Evolutionary conservation across 2,797 vertebrate species (phyloP), one percentile per base, ranked within the genome.

Genomic region (Triplophysa bombifrons): DNA sequence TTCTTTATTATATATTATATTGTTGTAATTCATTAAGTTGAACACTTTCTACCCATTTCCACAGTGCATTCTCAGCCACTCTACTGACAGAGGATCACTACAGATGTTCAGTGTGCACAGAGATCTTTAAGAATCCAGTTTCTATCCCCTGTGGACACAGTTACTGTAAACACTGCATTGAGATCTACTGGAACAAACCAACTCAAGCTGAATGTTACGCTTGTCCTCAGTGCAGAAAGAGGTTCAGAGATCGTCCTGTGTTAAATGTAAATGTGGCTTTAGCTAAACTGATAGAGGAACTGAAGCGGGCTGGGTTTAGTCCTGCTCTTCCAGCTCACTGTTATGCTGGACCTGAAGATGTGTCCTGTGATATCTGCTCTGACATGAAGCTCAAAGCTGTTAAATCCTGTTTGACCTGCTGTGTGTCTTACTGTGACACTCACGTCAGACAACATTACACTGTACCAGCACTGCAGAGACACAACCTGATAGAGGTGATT

Each of bases 371-470:
- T 82, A 16, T 85, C 34, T 85, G 82, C 87, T 71, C 34, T 85
- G 85, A 74, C 81, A 84, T n/a, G 0, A 58, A 67, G 0, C 27
- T 51, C 25, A 80, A 34, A 80, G 94, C 94, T 1, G 63, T 58
- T 78, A 90, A 88, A 89, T 93, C 92, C 13, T 94, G 82, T 65
- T 46, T 72, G 61, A 84, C 66, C 60, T 84, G 82, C 65, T 30
- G 6, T 34, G 66, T 2, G 0, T 80, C 74, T 19, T 86, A 69
- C 74, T 84, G 82, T 66, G 77, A 84, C 65, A 38, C 6, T 5
- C 82, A 86, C 7, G 3, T 83, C 70, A 80, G 65, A 34, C 75
- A 75, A 17, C 85, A 84, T 53, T 82, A 82, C 78, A 82, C 74
- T 25, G 75, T 76, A 10, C 20, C 25, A 61, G 81, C 78, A 8